A percentile compares a stretch with the other conserved stretches of the same genome.
Evolutionary conservation across 2,113 vertebrate genomes (phyloP).

Genomic region (Onychorhynchus coronatus): DNA sequence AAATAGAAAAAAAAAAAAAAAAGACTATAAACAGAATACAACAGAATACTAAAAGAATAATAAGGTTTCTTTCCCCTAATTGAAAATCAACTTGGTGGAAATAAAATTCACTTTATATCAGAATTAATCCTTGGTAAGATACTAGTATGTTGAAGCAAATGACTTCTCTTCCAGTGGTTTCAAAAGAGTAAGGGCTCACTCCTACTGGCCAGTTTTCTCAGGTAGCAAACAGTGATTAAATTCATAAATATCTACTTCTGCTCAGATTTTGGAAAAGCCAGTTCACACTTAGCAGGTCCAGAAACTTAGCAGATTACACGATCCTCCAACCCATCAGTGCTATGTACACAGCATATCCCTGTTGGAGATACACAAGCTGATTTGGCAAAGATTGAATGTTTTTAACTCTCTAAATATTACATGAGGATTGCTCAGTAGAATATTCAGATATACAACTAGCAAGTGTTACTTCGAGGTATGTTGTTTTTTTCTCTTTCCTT

Average conservation of each 20-base stretch:
- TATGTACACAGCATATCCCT: not conserved
- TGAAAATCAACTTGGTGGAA: not conserved
- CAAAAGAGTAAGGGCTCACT: not conserved
- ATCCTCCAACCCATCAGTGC: not conserved
- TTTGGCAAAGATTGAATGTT: not conserved
- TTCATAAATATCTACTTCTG: not conserved
- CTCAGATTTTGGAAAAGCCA: not conserved
- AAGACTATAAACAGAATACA: not conserved
- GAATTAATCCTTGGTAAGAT: not conserved
- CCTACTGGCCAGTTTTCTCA: not conserved
- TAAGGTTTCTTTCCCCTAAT: not conserved
- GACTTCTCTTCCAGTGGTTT: not conserved
- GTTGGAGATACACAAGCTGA: not conserved
- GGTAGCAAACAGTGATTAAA: not conserved
- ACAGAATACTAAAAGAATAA: not conserved
- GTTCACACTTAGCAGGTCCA: not conserved
- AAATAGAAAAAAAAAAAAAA: not conserved
- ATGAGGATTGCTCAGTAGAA: not conserved
- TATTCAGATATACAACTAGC: not conserved
- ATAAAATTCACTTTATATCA: not conserved
- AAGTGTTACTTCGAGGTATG: not conserved
- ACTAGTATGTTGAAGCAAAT: not conserved
- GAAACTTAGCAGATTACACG: not conserved
- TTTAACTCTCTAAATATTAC: not conserved
- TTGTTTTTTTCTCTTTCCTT: not conserved